Evolutionary conservation across 1,140 invertebrate species (phyloP), one percentile per base, ranked within the genome.

Genomic region (Magallana gigas): DNA sequence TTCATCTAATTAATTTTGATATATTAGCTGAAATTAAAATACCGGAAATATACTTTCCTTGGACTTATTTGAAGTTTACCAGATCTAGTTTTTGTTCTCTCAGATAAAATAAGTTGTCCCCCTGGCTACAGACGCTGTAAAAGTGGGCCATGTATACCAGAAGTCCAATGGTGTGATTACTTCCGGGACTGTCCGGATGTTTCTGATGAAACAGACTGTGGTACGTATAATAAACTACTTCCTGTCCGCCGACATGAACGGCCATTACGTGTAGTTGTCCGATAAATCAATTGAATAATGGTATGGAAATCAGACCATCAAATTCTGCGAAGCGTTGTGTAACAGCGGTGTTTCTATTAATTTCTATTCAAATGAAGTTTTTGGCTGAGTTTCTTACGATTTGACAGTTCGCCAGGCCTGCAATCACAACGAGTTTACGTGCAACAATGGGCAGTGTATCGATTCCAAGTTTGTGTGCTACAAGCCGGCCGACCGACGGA

Each of bases 61-160:
- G 36, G 5, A 2, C 36, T 48, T 48, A 48, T 48, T 48, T 4
- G 23, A 48, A 48, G 36, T 48, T 48, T 48, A 48, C 36, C 36
- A 5, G 36, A 4, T 48, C 36, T 48, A 48, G 2, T 82, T 56
- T 58, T 8, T 83, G 9, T 58, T 29, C 36, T 57, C 6, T 29
- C 18, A 76, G 68, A 76, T 36, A 23, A 76, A 76, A 29, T 76
- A 0, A 18, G 94, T 14, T 96, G 96, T 85, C 90, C 94, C 92
- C 8, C 92, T 11, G 93, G 93, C 64, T 94, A 96, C 90, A 95
- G 96, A 90, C 96, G 96, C 84, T 98, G 97, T 94, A 56, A 23
- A 8, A 94, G 93, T 23, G 94, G 94, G 2, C 94, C 95, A 68
- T 96, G 96, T 84, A 90, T 96, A 8, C 56, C 88, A 7, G 89